phyloP scores from a whole-genome alignment of 2,113 vertebrate genomes.

The Oreocharis arfaki region DNA sequence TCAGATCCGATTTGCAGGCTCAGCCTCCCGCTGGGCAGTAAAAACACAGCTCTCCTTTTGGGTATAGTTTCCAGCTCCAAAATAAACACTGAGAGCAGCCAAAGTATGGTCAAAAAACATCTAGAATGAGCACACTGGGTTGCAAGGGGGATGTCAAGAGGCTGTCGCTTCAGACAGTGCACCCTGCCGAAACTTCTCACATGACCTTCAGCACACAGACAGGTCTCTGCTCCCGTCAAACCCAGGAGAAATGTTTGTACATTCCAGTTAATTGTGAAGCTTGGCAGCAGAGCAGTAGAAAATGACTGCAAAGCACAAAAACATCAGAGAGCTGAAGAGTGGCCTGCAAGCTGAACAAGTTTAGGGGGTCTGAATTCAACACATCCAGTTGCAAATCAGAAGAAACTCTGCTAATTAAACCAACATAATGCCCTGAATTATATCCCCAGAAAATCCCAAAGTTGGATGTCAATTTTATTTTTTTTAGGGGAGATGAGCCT shows the following conservation, averaged over 20 bases:
- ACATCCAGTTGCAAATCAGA: not conserved
- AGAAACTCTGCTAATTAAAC: not conserved
- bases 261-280: conserved; percentile 33
- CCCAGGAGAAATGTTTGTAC: conserved; percentile 36
- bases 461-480: not conserved
- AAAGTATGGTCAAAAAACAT: conserved; percentile 47
- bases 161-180: conserved; percentile 54
- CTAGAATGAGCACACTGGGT: conserved; percentile 24
- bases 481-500: not conserved
- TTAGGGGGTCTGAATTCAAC: not conserved
- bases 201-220: conserved; percentile 44
- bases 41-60: conserved; percentile 45
- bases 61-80: conserved; percentile 42
- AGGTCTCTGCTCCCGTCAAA: conserved; percentile 47
- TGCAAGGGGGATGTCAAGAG: conserved; percentile 45
- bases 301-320: conserved; percentile 41
- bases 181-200: conserved; percentile 50
- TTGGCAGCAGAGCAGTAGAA: conserved; percentile 5
- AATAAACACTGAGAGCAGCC: conserved; percentile 38
- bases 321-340: not conserved
- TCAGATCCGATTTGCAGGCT: conserved; percentile 36
- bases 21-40: conserved; percentile 37
- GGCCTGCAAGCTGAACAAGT: not conserved
- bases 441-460: not conserved
- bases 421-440: not conserved